phyloP scores from a whole-genome alignment of 2,113 vertebrate species.

The Hippocampus mohnikei region DNA sequence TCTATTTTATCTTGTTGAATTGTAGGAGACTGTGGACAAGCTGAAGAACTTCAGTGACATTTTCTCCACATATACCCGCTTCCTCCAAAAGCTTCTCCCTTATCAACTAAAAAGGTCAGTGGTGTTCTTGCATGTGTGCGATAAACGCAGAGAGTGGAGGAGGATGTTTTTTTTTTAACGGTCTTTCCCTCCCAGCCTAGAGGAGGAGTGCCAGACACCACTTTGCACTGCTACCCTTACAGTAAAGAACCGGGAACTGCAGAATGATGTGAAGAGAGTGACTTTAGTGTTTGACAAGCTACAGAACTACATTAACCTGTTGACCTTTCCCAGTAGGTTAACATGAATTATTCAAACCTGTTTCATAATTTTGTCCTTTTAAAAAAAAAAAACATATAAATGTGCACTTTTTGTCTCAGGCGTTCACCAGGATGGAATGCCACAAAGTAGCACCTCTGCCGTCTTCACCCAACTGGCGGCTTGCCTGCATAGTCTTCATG shows the following conservation, averaged over 20 bases:
- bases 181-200: constrained; percentile 74
- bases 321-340: constrained; percentile 89
- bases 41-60: constrained; percentile 87
- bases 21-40: constrained; percentile 89
- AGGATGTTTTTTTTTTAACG: constrained; percentile 7
- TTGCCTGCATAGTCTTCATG: constrained; percentile 85
- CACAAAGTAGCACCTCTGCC: constrained; percentile 81
- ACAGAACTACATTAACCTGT: constrained; percentile 82
- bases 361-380: background rate
- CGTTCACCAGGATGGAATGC: constrained; percentile 78
- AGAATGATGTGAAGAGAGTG: constrained; percentile 82
- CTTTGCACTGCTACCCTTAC: constrained; percentile 84
- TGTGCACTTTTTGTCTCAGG: constrained; percentile 48
- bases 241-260: constrained; percentile 84
- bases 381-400: background rate
- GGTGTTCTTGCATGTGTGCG: background rate
- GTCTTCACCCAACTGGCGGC: constrained; percentile 87
- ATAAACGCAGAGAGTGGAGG: constrained; percentile 6
- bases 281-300: constrained; percentile 89
- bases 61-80: constrained; percentile 84
- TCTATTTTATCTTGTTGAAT: constrained; percentile 34
- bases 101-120: constrained; percentile 95
- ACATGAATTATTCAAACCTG: background rate
- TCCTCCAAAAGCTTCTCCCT: constrained; percentile 95
- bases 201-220: constrained; percentile 90